phyloP scores from a whole-genome alignment of 2,888 invertebrate genomes.

The Brachylomia viminalis region DNA sequence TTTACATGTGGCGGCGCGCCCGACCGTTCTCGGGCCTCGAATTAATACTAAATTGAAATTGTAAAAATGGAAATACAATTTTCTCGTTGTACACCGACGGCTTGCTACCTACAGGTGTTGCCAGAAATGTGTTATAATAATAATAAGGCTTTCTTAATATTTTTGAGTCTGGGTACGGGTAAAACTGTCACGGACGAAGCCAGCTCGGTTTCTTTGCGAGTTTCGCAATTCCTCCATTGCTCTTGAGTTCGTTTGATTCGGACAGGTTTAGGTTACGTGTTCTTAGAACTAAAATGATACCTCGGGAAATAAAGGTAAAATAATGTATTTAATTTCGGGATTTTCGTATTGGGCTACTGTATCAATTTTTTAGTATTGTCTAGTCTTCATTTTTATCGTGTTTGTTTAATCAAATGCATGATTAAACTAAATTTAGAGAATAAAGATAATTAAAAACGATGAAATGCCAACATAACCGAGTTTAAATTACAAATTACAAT shows the following conservation, averaged over 20 bases:
- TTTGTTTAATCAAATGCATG: not conserved
- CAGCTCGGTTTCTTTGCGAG: slow-evolving; percentile 59
- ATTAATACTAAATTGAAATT: slow-evolving; percentile 91
- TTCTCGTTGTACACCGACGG: slow-evolving; percentile 84
- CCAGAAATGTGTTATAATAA: slow-evolving; percentile 86
- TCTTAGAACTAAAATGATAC: slow-evolving; percentile 19
- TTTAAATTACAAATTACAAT: not conserved
- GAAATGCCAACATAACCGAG: not conserved
- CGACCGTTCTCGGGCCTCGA: slow-evolving; percentile 87
- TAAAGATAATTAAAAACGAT: not conserved
- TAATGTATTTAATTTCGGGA: not conserved
- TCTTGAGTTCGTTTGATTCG: slow-evolving; percentile 36
- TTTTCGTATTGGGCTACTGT: not conserved
- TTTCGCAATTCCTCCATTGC: slow-evolving; percentile 64
- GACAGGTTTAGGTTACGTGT: slow-evolving; percentile 32
- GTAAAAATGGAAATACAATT: slow-evolving; percentile 91
- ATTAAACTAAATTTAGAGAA: not conserved
- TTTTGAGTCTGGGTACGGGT: slow-evolving; percentile 69
- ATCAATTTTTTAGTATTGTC: not conserved
- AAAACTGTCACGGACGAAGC: slow-evolving; percentile 66
- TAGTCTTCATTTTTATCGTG: not conserved
- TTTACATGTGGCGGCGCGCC: slow-evolving; percentile 90
- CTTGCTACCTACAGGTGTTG: slow-evolving; percentile 83
- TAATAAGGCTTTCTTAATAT: slow-evolving; percentile 84
- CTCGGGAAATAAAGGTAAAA: slow-evolving; percentile 15